Evolutionary conservation across 2,113 vertebrate genomes (phyloP).

Genomic region (Anolis sagrei): DNA sequence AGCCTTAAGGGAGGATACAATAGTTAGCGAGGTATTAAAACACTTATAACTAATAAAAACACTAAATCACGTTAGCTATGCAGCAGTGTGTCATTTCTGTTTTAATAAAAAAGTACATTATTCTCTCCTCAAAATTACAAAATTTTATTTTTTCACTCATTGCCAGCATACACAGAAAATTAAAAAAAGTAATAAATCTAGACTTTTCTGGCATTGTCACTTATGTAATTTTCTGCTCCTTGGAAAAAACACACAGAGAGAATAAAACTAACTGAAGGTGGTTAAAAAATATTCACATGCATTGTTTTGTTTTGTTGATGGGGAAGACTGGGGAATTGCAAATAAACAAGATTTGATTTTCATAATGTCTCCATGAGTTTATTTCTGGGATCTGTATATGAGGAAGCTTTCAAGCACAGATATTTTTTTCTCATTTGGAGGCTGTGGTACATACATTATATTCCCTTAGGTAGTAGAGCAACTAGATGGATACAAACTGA

Average conservation of each 20-base stretch:
- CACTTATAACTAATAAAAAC: slow-evolving; percentile 97
- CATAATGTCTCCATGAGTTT: slow-evolving; percentile 56
- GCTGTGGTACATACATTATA: slow-evolving; percentile 34
- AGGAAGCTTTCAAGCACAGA: slow-evolving; percentile 48
- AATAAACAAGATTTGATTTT: slow-evolving; percentile 71
- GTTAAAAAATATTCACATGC: slow-evolving; percentile 66
- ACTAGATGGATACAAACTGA: slow-evolving; percentile 34
- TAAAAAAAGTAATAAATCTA: slow-evolving; percentile 84
- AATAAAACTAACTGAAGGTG: slow-evolving; percentile 71
- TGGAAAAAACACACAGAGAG: slow-evolving; percentile 67
- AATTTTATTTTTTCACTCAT: slow-evolving; percentile 85
- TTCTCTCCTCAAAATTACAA: slow-evolving; percentile 86
- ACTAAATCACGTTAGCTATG: slow-evolving; percentile 94
- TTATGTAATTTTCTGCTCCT: slow-evolving; percentile 77
- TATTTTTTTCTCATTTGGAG: slow-evolving; percentile 34
- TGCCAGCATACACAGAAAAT: slow-evolving; percentile 85
- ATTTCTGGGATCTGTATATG: slow-evolving; percentile 50
- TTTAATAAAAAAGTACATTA: slow-evolving; percentile 91
- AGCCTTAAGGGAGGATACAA: slow-evolving; percentile 90
- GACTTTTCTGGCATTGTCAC: slow-evolving; percentile 81
- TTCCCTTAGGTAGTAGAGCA: slow-evolving; percentile 41
- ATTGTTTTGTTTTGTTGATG: slow-evolving; percentile 64
- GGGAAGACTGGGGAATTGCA: slow-evolving; percentile 68
- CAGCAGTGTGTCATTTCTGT: slow-evolving; percentile 89
- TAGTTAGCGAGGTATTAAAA: slow-evolving; percentile 97